Evolutionary conservation across 2,888 invertebrate species (phyloP).

Genomic region (Choreutis nemorana): DNA sequence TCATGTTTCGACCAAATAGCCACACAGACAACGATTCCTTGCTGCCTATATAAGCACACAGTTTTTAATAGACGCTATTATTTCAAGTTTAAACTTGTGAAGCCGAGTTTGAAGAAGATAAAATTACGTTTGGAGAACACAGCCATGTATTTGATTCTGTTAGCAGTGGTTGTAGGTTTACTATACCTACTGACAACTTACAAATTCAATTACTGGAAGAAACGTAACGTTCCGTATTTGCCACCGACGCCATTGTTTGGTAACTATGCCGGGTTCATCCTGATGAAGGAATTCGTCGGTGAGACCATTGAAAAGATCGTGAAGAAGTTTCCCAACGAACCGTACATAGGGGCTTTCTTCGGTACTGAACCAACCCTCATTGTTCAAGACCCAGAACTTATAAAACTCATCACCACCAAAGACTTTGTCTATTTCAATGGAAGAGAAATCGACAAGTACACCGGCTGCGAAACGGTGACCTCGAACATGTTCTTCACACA

Average conservation of each 20-base stretch:
- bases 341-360: constrained; percentile 33
- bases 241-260: constrained; percentile 30
- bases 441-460: constrained; percentile 26
- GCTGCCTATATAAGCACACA: too few species aligned
- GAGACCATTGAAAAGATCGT: constrained; percentile 23
- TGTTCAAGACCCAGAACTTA: constrained; percentile 29
- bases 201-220: constrained; percentile 31
- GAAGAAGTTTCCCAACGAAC: constrained; percentile 23
- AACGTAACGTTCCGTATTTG: constrained; percentile 22
- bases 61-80: too few species aligned
- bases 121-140: too few species aligned
- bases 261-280: constrained; percentile 27
- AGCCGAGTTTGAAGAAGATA: too few species aligned
- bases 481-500: constrained; percentile 26
- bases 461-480: constrained; percentile 22
- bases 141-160: too few species aligned
- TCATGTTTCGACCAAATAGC: too few species aligned
- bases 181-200: constrained; percentile 7
- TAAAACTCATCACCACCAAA: constrained; percentile 31
- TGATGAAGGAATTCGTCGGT: constrained; percentile 20
- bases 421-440: constrained; percentile 40
- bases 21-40: too few species aligned
- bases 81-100: too few species aligned
- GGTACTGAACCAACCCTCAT: constrained; percentile 39
- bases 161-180: too few species aligned